Evolutionary conservation across 2,888 invertebrate species (phyloP), one percentile per base, ranked within the genome.

Genomic region (Parnassius smintheus): DNA sequence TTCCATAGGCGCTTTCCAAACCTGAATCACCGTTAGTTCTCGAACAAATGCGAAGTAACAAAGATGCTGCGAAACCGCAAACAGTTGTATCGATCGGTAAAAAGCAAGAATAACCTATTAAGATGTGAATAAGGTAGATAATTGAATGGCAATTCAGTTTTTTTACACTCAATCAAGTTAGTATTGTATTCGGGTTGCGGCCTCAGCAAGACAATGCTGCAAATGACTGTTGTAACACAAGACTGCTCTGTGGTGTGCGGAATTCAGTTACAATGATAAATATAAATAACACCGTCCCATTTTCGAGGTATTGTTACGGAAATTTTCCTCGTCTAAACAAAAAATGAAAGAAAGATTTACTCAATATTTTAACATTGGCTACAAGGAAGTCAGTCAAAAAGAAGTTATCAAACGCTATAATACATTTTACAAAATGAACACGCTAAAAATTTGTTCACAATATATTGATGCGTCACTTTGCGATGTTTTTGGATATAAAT

Each of bases 1-100:
- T 60, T 67, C 60, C 66, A 67, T 66, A 67, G 72, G 54, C 51
- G 56, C 70, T 77, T 73, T 75, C 75, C 70, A 79, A 85, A 84
- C 87, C 84, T 72, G 83, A 83, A 74, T 69, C 82, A 86, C 88
- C 86, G 88, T 87, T 88, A 88, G 76, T 75, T 58, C 56, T 69
- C 66, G 68, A 66, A 77, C 79, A 75, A 78, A 81, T 77, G 75
- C 68, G 65, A 64, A 58, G 72, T 75, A 74, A 81, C 83, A 85
- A 84, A 83, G 85, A 86, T 82, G 81, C 85, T 82, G 83, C 60
- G 78, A 9, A 46, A 35, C 12, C 22, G 1, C 13, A 22, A 57
- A 44, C 8, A 9, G 12, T 13, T 50, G 9, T 50, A 25, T 8
- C 18, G 0, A 8, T 42, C 2, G 4, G 2, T 51, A 45, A 4